Percentiles rank a stretch among this genome's conserved stretches.
These are phyloP conservation scores for Apis dorsata DNA, from an alignment of 1,140 invertebrate genomes.

Conservation along the genomic window DNA sequence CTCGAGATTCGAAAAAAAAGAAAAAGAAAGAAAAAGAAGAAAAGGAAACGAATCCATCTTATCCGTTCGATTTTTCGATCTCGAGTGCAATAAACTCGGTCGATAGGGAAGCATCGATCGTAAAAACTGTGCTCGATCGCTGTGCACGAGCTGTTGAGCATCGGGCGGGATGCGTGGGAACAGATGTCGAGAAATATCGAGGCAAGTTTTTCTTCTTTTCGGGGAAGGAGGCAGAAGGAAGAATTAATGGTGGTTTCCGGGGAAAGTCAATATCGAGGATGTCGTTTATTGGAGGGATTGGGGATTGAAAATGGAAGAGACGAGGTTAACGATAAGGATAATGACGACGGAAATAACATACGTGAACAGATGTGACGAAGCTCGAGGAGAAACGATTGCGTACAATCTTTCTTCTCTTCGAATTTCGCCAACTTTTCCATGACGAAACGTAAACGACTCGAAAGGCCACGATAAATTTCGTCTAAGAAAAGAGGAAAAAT, in stretches of 20 bases:
- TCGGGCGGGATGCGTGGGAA: not conserved
- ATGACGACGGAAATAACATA: not conserved
- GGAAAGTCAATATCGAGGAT: constrained; percentile 8
- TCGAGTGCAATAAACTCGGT: not conserved
- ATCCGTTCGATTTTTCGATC: not conserved
- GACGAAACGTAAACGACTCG: too few species aligned
- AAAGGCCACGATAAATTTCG: too few species aligned
- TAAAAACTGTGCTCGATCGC: too few species aligned
- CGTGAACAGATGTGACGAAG: too few species aligned
- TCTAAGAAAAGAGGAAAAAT: too few species aligned
- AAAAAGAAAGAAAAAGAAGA: too few species aligned
- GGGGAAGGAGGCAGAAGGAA: not conserved
- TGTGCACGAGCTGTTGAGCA: too few species aligned
- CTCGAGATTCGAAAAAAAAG: not conserved
- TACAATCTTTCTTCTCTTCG: too few species aligned
- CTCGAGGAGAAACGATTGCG: too few species aligned
- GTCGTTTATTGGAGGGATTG: not conserved
- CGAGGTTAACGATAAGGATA: not conserved
- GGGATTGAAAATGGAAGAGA: not conserved
- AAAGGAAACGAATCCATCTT: not conserved
- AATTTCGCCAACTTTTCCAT: too few species aligned
- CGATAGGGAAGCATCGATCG: not conserved
- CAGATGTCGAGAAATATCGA: not conserved
- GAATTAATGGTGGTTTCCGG: constrained; percentile 2
- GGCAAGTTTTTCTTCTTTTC: not conserved